Evolutionary conservation across 2,888 invertebrate genomes (phyloP).

Genomic region (Lutraria lutraria): DNA sequence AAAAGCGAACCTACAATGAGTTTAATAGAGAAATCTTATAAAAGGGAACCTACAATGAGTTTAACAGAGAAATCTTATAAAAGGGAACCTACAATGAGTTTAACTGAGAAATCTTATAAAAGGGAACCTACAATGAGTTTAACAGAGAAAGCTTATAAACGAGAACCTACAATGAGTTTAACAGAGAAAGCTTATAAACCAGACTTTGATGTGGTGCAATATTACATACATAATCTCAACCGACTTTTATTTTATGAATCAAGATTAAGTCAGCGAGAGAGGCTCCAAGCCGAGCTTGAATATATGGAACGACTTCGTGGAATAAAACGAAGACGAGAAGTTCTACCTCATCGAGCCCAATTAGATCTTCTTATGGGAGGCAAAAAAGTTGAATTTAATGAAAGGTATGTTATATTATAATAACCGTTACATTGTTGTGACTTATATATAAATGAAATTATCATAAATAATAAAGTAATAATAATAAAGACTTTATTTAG

Average conservation of each 20-base stretch:
- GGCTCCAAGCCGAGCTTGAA: slow-evolving; percentile 79
- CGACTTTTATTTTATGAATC: slow-evolving; percentile 18
- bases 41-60: no score
- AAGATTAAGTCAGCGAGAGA: slow-evolving; percentile 81
- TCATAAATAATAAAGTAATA: no score
- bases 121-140: no score
- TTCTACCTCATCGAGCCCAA: slow-evolving; percentile 80
- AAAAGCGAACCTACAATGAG: no score
- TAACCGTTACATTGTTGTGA: background rate
- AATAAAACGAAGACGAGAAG: slow-evolving; percentile 78
- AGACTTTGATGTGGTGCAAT: background rate
- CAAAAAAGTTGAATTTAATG: slow-evolving; percentile 81
- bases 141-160: background rate
- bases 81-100: no score
- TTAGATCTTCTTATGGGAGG: slow-evolving; percentile 84
- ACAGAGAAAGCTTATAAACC: background rate
- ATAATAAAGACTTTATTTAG: no score
- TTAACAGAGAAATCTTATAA: background rate
- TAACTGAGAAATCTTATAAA: background rate
- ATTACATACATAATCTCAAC: background rate
- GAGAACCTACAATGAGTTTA: background rate
- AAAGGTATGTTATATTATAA: slow-evolving; percentile 72
- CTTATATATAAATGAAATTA: no score
- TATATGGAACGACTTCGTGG: slow-evolving; percentile 81
- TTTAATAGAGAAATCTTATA: background rate